Percentiles rank a stretch among this genome's conserved stretches.
These are phyloP conservation scores for Synchiropus splendidus DNA, from an alignment of 2,113 vertebrate species.

Conservation along the genomic window DNA sequence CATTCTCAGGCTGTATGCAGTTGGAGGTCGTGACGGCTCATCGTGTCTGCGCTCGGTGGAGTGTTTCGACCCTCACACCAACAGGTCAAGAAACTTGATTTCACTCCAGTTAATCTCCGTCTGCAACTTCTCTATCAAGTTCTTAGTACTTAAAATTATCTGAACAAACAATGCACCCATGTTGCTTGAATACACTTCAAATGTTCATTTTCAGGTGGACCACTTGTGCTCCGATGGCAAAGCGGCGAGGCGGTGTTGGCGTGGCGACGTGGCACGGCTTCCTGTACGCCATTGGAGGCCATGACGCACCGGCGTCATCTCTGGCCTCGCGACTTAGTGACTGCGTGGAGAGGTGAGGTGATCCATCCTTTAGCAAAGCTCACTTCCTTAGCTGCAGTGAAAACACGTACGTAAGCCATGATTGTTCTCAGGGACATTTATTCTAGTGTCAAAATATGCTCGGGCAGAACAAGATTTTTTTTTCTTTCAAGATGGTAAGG, in stretches of 20 bases:
- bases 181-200: too few species aligned
- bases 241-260: slow-evolving; percentile 90
- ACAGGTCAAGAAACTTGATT: slow-evolving; percentile 67
- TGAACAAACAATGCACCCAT: too few species aligned
- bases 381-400: too few species aligned
- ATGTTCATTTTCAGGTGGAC: slow-evolving; percentile 85
- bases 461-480: too few species aligned
- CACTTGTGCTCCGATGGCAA: slow-evolving; percentile 89
- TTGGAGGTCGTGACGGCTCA: slow-evolving; percentile 95
- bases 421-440: too few species aligned
- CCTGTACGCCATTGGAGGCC: slow-evolving; percentile 92
- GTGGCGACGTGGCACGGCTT: slow-evolving; percentile 95
- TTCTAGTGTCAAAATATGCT: too few species aligned
- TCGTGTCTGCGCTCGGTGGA: slow-evolving; percentile 96
- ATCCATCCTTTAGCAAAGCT: neutral
- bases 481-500: too few species aligned
- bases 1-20: slow-evolving; percentile 83
- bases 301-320: slow-evolving; percentile 89
- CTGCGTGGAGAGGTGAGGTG: slow-evolving; percentile 86
- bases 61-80: slow-evolving; percentile 97
- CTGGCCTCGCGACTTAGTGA: slow-evolving; percentile 89
- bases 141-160: slow-evolving; percentile 1
- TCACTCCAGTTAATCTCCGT: neutral
- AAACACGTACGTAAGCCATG: too few species aligned
- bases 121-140: neutral